Conservation (phyloP, 2,888 invertebrate genomes). For the Parnassius glacialis region DNA sequence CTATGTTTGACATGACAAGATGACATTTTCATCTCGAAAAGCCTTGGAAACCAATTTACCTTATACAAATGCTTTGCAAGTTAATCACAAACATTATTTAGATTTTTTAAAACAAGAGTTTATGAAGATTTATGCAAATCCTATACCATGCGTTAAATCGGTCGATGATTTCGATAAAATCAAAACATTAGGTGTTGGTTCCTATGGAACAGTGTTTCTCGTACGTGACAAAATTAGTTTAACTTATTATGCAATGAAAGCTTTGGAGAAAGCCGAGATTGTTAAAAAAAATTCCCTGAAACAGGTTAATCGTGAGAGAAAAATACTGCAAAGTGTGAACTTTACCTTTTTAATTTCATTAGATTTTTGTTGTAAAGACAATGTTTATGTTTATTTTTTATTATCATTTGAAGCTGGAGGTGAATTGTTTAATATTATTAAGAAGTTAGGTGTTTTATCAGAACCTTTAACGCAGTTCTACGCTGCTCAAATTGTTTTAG, state of each 20-base stretch:
- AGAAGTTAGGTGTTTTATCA: slow-evolving; percentile 80
- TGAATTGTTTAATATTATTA: slow-evolving; percentile 88
- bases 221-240: slow-evolving; percentile 82
- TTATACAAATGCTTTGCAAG: slow-evolving; percentile 47
- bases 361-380: slow-evolving; percentile 91
- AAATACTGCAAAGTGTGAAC: slow-evolving; percentile 88
- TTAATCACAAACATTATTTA: slow-evolving; percentile 49
- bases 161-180: slow-evolving; percentile 85
- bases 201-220: slow-evolving; percentile 91
- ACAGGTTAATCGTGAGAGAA: slow-evolving; percentile 92
- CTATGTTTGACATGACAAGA: slow-evolving; percentile 28
- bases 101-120: slow-evolving; percentile 58
- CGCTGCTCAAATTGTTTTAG: slow-evolving; percentile 92
- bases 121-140: slow-evolving; percentile 35
- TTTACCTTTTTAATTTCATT: slow-evolving; percentile 93
- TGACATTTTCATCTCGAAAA: slow-evolving; percentile 42
- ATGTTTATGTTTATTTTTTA: slow-evolving; percentile 88
- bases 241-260: slow-evolving; percentile 90
- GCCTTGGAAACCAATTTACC: slow-evolving; percentile 32
- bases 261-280: slow-evolving; percentile 89
- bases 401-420: slow-evolving; percentile 92
- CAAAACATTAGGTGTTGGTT: slow-evolving; percentile 89
- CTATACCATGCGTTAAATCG: slow-evolving; percentile 37
- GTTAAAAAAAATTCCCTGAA: slow-evolving; percentile 90
- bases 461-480: slow-evolving; percentile 92